A percentile compares a stretch with the other conserved stretches of the same genome.
These are phyloP conservation scores for Malurus melanocephalus DNA, from an alignment of 2,113 vertebrate genomes.

Conservation along the genomic window DNA sequence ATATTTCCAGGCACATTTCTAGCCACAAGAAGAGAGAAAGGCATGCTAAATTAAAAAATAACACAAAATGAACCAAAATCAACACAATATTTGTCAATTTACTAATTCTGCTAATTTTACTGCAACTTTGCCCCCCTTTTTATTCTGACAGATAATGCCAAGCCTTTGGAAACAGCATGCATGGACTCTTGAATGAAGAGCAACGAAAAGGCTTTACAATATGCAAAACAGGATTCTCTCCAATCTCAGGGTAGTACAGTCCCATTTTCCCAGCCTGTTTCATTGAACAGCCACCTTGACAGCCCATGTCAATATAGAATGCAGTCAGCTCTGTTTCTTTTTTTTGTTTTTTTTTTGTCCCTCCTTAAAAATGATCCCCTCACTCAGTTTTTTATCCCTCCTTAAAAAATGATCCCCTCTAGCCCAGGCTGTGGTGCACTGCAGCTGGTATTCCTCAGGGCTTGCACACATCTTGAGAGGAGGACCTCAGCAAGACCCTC, in stretches of 20 bases:
- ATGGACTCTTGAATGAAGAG: background rate
- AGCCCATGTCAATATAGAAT: slow-evolving; percentile 14
- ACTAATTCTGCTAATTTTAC: background rate
- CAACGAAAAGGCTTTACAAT: background rate
- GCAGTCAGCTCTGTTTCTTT: background rate
- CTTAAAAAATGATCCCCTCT: background rate
- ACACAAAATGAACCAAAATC: too few species aligned
- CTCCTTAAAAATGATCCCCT: background rate
- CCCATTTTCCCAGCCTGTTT: background rate
- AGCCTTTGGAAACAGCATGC: background rate
- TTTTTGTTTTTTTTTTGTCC: background rate
- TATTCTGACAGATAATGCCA: background rate
- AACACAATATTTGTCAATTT: background rate
- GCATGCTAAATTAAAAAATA: background rate
- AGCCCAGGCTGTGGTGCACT: background rate
- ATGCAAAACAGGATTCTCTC: background rate
- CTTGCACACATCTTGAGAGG: background rate
- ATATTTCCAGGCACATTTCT: background rate
- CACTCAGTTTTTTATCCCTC: background rate
- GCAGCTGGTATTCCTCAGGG: background rate
- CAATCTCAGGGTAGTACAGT: background rate
- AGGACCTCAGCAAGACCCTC: background rate
- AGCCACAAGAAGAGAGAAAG: background rate
- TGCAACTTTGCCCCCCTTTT: background rate
- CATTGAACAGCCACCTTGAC: slow-evolving; percentile 34